phyloP scores from a whole-genome alignment of 2,888 invertebrate species.

The Chloromyia formosa region DNA sequence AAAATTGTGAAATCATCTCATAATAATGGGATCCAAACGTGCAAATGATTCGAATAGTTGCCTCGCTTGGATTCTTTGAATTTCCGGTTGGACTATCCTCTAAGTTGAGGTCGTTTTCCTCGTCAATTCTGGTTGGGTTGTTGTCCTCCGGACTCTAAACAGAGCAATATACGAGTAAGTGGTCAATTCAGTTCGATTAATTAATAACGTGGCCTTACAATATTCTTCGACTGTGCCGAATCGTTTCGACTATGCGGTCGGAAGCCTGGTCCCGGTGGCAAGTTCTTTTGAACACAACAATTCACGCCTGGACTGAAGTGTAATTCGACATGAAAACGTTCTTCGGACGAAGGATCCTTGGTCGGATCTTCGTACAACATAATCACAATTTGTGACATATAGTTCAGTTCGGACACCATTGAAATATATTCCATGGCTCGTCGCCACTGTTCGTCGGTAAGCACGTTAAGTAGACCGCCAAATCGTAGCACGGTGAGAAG shows the following conservation, averaged over 20 bases:
- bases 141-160: slow-evolving; percentile 72
- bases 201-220: slow-evolving; percentile 61
- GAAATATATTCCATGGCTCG: slow-evolving; percentile 98
- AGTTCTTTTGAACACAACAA: slow-evolving; percentile 93
- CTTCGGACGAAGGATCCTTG: slow-evolving; percentile 90
- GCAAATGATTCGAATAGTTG: no score
- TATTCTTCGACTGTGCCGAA: slow-evolving; percentile 71
- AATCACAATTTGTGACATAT: slow-evolving; percentile 98
- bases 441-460: slow-evolving; percentile 96
- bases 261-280: slow-evolving; percentile 93
- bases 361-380: slow-evolving; percentile 99
- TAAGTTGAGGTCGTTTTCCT: slow-evolving; percentile 69
- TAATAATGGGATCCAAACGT: background rate
- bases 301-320: slow-evolving; percentile 99
- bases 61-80: slow-evolving; percentile 53
- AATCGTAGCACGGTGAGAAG: slow-evolving; percentile 93
- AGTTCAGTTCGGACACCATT: slow-evolving; percentile 97
- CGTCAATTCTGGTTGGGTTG: slow-evolving; percentile 75
- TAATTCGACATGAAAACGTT: slow-evolving; percentile 96
- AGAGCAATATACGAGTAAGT: slow-evolving; percentile 42
- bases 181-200: no score
- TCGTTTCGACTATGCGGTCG: slow-evolving; percentile 91
- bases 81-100: slow-evolving; percentile 54
- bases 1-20: background rate
- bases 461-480: slow-evolving; percentile 87